Percentiles rank a stretch among this genome's conserved stretches.
phyloP scores from a whole-genome alignment of 1,140 invertebrate genomes.

The Eumeta japonica region DNA sequence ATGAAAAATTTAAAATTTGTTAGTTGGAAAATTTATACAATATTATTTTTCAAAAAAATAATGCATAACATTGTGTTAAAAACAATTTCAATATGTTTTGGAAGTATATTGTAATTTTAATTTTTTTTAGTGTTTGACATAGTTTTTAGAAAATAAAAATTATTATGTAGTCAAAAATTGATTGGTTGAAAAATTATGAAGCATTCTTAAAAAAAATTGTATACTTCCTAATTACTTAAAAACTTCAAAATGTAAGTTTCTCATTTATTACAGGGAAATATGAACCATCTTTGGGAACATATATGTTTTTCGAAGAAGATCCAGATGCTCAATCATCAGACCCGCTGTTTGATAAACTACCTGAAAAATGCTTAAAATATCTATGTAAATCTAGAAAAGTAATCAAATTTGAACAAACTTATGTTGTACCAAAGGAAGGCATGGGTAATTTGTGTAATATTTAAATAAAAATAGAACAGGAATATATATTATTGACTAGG shows the following conservation, averaged over 20 bases:
- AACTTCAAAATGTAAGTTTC: neutral
- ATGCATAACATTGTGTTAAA: conserved; percentile 9
- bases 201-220: too few relatives aligned
- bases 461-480: too few relatives aligned
- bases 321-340: conserved; percentile 23
- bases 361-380: conserved; percentile 44
- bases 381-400: conserved; percentile 42
- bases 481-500: too few relatives aligned
- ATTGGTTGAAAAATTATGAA: too few relatives aligned
- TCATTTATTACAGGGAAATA: conserved; percentile 34
- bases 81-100: conserved; percentile 11
- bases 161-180: too few relatives aligned
- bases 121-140: conserved; percentile 1
- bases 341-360: conserved; percentile 42
- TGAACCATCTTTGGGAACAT: conserved; percentile 43
- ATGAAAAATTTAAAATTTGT: too few relatives aligned
- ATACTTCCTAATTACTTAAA: too few relatives aligned
- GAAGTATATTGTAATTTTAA: neutral
- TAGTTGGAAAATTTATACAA: too few relatives aligned
- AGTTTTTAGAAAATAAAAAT: too few relatives aligned
- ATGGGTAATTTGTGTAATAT: conserved; percentile 18
- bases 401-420: conserved; percentile 43
- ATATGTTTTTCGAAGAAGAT: conserved; percentile 51
- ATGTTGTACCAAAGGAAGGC: conserved; percentile 43
- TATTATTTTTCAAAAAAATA: too few relatives aligned